Conservation (phyloP, 2,888 invertebrate genomes). For the Pantelozetes paolii region DNA sequence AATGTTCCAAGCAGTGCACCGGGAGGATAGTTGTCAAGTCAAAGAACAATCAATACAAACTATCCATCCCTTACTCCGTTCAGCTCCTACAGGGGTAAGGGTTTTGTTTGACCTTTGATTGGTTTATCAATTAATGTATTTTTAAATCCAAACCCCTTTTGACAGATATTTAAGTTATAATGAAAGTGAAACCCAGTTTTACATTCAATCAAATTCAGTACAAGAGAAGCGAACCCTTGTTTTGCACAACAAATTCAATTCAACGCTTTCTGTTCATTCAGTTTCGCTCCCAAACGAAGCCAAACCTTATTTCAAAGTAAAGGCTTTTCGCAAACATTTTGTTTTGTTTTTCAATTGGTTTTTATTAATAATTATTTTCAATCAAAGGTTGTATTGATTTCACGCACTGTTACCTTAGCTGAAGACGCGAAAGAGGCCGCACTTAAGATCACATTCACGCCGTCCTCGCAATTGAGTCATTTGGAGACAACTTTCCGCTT, state of each 20-base stretch:
- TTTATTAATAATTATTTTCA: conserved; percentile 51
- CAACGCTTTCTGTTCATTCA: conserved; percentile 68
- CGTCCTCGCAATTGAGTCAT: conserved; percentile 51
- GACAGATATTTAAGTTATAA: conserved; percentile 34
- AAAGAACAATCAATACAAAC: conserved; percentile 56
- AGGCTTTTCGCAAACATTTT: conserved; percentile 47
- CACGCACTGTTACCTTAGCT: conserved; percentile 54
- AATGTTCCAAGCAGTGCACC: conserved; percentile 52
- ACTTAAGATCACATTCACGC: conserved; percentile 40
- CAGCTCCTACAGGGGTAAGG: conserved; percentile 55
- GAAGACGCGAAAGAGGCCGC: conserved; percentile 53
- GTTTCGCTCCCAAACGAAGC: conserved; percentile 63
- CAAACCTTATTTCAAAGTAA: conserved; percentile 62
- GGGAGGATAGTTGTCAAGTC: conserved; percentile 57
- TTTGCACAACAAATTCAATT: conserved; percentile 68
- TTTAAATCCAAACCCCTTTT: conserved; percentile 38
- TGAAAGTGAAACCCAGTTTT: conserved; percentile 38
- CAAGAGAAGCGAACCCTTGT: conserved; percentile 57
- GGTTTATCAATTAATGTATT: conserved; percentile 13
- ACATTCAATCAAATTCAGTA: conserved; percentile 25
- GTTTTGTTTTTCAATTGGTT: conserved; percentile 48
- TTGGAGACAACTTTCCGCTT: conserved; percentile 63
- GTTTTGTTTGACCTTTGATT: too few species aligned
- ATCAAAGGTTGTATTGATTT: conserved; percentile 57
- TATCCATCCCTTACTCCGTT: conserved; percentile 64